A percentile compares a stretch with the other conserved stretches of the same genome.
Conservation (phyloP, 1,140 invertebrate genomes). For the Anthonomus grandis region DNA sequence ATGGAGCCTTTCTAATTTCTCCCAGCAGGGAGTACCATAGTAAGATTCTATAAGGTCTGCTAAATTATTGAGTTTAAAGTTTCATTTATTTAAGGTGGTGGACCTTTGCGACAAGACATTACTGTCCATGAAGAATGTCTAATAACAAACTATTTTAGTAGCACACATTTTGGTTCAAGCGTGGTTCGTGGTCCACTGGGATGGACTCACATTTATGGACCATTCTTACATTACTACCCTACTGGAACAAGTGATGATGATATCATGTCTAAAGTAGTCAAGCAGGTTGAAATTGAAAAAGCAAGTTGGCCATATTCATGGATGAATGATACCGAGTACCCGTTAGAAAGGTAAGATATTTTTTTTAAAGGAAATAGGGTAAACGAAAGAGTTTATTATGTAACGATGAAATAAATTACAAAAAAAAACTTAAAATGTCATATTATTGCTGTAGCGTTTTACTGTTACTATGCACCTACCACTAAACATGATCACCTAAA, state of each 20-base stretch:
- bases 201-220: slow-evolving; percentile 14
- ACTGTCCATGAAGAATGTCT: slow-evolving; percentile 10
- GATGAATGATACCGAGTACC: slow-evolving; percentile 8
- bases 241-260: slow-evolving; percentile 9
- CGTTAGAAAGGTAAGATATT: slow-evolving; percentile 4
- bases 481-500: too few relatives aligned
- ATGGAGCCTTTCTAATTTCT: slow-evolving; percentile 14
- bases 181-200: slow-evolving; percentile 1
- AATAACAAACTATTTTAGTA: slow-evolving; percentile 10
- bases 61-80: too few relatives aligned
- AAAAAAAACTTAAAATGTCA: too few relatives aligned
- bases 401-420: too few relatives aligned
- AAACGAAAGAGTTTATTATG: too few relatives aligned
- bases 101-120: slow-evolving; percentile 9
- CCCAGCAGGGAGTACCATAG: slow-evolving; percentile 12
- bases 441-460: too few relatives aligned
- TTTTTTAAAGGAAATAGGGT: too few relatives aligned
- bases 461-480: too few relatives aligned
- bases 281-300: slow-evolving; percentile 1
- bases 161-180: slow-evolving; percentile 11
- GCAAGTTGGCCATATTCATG: slow-evolving; percentile 15
- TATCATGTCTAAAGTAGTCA: not conserved
- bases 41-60: not conserved
- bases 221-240: slow-evolving; percentile 11
- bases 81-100: slow-evolving; percentile 2